Evolutionary conservation across 2,797 vertebrate species (phyloP).

Genomic region (Pempheris klunzingeri): DNA sequence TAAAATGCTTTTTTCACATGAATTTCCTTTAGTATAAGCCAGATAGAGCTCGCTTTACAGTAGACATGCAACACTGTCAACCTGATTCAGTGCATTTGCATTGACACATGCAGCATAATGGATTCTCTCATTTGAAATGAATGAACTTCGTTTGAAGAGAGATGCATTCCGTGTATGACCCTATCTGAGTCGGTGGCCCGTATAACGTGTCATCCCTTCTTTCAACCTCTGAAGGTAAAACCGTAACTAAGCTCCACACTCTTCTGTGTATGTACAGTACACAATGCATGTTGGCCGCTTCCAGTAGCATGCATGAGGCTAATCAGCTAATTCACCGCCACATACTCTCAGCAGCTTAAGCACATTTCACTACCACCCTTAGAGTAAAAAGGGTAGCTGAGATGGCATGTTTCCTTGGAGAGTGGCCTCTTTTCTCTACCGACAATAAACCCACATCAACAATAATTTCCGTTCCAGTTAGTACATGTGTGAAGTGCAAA

Average conservation of each 20-base stretch:
- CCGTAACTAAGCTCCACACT: background rate
- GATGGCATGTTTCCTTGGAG: constrained; percentile 18
- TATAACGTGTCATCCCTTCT: background rate
- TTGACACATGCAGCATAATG: constrained; percentile 23
- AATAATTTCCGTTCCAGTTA: background rate
- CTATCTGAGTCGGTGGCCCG: background rate
- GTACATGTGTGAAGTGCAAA: background rate
- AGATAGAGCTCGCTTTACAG: constrained; percentile 1
- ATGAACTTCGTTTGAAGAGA: constrained; percentile 38
- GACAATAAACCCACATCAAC: background rate
- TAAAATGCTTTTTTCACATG: constrained; percentile 1
- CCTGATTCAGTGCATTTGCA: constrained; percentile 31
- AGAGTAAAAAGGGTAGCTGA: constrained; percentile 13
- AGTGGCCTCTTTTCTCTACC: constrained; percentile 18
- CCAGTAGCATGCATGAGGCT: constrained; percentile 25
- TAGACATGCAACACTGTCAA: constrained; percentile 31
- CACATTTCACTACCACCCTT: constrained; percentile 41
- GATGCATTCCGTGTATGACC: constrained; percentile 31
- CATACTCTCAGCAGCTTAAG: constrained; percentile 54
- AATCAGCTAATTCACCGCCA: constrained; percentile 47
- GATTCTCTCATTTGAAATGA: constrained; percentile 60
- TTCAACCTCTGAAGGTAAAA: constrained; percentile 7
- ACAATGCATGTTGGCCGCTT: constrained; percentile 17
- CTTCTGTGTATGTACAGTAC: constrained; percentile 4
- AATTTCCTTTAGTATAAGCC: background rate